phyloP scores from a whole-genome alignment of 2,113 vertebrate species.

The Ardeotis arabs region DNA sequence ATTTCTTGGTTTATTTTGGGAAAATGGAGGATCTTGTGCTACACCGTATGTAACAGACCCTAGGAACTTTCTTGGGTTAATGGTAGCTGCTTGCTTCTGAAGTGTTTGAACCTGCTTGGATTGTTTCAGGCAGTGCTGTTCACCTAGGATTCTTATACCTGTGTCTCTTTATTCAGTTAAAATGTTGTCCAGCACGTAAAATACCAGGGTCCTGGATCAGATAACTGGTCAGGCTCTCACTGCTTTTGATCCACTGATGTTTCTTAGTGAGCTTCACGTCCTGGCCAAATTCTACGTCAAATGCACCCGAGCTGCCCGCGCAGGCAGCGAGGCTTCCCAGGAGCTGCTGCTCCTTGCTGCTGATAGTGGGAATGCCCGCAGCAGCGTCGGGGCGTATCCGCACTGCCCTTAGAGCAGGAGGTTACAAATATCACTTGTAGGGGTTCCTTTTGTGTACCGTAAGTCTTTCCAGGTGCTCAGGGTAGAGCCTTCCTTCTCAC shows the following conservation, averaged over 20 bases:
- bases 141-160: background rate
- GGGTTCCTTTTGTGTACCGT: background rate
- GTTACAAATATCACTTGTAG: background rate
- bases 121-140: background rate
- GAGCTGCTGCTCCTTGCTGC: background rate
- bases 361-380: background rate
- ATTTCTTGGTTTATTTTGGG: background rate
- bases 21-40: background rate
- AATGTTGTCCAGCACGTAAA: background rate
- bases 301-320: background rate
- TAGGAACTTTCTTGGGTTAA: background rate
- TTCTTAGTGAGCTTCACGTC: background rate
- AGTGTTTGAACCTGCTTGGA: background rate
- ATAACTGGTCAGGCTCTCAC: background rate
- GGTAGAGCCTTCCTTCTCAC: background rate
- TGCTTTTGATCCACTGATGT: background rate
- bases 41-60: background rate
- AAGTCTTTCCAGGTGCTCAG: background rate
- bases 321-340: background rate
- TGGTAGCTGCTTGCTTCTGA: background rate
- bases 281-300: background rate
- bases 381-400: accelerated
- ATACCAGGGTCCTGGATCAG: background rate
- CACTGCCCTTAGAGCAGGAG: background rate
- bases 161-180: background rate